A percentile compares a stretch with the other conserved stretches of the same genome.
Conservation (phyloP, 2,113 vertebrate genomes). For the Chaenocephalus aceratus region DNA sequence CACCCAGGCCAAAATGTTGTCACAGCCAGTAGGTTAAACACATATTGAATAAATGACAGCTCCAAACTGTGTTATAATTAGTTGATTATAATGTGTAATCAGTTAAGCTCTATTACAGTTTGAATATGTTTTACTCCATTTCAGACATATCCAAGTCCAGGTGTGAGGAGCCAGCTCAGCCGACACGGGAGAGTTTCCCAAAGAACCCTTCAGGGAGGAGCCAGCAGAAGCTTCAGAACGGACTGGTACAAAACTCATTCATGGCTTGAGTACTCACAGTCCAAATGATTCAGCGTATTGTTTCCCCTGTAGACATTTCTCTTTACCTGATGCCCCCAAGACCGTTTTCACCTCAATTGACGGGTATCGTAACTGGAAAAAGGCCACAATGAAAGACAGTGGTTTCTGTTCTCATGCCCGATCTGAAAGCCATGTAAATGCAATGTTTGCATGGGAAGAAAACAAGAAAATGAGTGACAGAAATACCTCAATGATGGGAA, state of each 20-base stretch:
- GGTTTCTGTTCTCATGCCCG: conserved; percentile 1
- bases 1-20: too few relatives aligned
- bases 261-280: not conserved
- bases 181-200: not conserved
- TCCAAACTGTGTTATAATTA: too few relatives aligned
- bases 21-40: too few relatives aligned
- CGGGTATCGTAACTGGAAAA: not conserved
- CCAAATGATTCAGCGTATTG: not conserved
- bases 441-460: not conserved
- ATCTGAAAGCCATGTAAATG: not conserved
- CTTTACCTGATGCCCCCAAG: not conserved
- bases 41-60: too few relatives aligned
- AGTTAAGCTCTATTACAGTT: too few relatives aligned
- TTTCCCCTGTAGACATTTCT: not conserved
- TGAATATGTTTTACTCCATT: too few relatives aligned
- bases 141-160: not conserved
- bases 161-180: not conserved
- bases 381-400: not conserved
- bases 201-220: not conserved
- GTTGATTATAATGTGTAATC: too few relatives aligned
- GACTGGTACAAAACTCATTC: not conserved
- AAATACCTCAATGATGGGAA: not conserved
- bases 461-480: not conserved
- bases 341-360: not conserved
- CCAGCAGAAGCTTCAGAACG: not conserved